These are phyloP conservation scores for Orchesella cincta DNA, from an alignment of 1,140 invertebrate genomes.

Conservation along the genomic window DNA sequence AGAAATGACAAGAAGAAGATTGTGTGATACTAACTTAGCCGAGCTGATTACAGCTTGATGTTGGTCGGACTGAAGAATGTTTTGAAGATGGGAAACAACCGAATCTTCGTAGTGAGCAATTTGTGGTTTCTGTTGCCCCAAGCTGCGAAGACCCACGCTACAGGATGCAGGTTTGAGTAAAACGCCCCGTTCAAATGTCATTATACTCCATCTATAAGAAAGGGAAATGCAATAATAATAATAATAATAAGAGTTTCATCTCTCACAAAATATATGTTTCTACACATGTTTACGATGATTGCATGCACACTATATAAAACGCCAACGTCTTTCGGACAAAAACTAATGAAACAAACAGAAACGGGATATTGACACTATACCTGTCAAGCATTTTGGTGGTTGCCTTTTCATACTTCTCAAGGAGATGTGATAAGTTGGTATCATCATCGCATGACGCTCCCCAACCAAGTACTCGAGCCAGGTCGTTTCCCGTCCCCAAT, in stretches of 20 bases:
- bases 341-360: not conserved
- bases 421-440: constrained; percentile 82
- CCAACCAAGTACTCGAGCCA: constrained; percentile 93
- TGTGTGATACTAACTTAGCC: constrained; percentile 70
- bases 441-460: constrained; percentile 93
- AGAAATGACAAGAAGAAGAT: too few relatives aligned
- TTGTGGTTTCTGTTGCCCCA: constrained; percentile 41
- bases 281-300: too few relatives aligned
- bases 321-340: too few relatives aligned
- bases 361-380: constrained; percentile 54
- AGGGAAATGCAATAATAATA: constrained; percentile 40
- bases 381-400: constrained; percentile 94
- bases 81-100: constrained; percentile 77
- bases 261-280: too few relatives aligned
- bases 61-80: constrained; percentile 83
- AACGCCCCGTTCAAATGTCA: constrained; percentile 69
- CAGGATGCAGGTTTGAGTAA: constrained; percentile 43
- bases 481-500: constrained; percentile 92
- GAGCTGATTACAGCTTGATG: constrained; percentile 72
- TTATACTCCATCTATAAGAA: constrained; percentile 77
- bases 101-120: constrained; percentile 72
- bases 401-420: constrained; percentile 91
- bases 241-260: not conserved
- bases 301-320: not conserved
- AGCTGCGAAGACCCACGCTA: constrained; percentile 35